phyloP scores from a whole-genome alignment of 1,140 invertebrate species.

The Geopemphigus sp. region DNA sequence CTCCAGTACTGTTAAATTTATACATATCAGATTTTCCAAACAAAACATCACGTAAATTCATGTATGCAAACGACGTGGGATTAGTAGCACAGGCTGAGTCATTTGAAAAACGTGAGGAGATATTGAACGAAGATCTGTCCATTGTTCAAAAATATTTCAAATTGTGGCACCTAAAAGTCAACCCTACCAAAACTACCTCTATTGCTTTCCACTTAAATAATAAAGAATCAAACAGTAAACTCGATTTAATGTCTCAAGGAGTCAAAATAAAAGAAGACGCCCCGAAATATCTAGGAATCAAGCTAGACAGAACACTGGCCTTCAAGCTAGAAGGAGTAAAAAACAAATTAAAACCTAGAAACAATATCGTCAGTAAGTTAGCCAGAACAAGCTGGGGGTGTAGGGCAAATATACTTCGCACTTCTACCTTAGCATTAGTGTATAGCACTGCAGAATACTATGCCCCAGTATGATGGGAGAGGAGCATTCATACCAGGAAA shows the following conservation, averaged over 20 bases:
- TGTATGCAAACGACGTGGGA: conserved; percentile 17
- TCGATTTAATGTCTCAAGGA: not conserved
- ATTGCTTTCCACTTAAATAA: conserved; percentile 3
- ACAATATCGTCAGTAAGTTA: conserved; percentile 2
- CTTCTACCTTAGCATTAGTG: conserved; percentile 32
- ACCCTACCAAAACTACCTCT: not conserved
- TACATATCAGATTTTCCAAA: conserved; percentile 10
- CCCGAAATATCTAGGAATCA: not conserved
- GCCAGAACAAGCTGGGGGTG: conserved; percentile 19
- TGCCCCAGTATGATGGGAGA: conserved; percentile 38
- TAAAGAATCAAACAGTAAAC: not conserved
- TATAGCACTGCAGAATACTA: conserved; percentile 49
- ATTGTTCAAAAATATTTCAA: not conserved
- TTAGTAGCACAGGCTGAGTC: not conserved
- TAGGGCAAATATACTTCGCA: conserved; percentile 14
- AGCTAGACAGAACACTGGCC: not conserved
- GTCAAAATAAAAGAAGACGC: not conserved
- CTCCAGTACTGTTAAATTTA: not conserved
- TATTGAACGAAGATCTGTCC: conserved; percentile 12
- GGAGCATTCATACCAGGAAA: conserved; percentile 19
- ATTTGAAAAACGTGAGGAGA: conserved; percentile 6
- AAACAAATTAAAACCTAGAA: not conserved
- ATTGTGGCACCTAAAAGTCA: not conserved
- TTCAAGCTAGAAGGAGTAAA: not conserved
- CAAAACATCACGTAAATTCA: conserved; percentile 9